Evolutionary conservation across 2,888 invertebrate genomes (phyloP), one percentile per base, ranked within the genome.

Genomic region (Scelioninae gen. 1): DNA sequence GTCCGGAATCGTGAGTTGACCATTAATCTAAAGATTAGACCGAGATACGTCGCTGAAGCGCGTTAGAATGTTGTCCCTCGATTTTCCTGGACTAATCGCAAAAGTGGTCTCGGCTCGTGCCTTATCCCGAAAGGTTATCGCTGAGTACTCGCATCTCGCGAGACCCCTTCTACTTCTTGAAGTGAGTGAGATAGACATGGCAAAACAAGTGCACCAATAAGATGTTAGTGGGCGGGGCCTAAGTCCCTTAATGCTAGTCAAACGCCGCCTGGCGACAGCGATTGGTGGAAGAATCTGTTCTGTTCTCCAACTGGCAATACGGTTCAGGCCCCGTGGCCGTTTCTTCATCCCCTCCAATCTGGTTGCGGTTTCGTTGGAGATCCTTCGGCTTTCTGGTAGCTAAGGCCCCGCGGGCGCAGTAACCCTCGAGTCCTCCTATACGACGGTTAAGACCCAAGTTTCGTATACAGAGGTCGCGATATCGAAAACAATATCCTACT

Each of bases 331-430:
- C 85, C 82, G 68, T 85, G 88, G 86, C 87, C 88, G 87, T 76
- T 82, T 87, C 89, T 85, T 13, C 0, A 23, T 7, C 34, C 34
- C 84, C 83, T 71, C 85, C 63, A 83, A 74, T 71, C 82, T 34
- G 9, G 15, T 58, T 62, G 16, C 58, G n/a, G n/a, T n/a, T n/a
- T n/a, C n/a, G n/a, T n/a, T 69, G 32, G 13, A n/a, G 43, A 43
- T 55, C 55, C 58, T 82, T 76, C 88, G 87, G 86, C 89, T 90
- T 89, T 89, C 91, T 91, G 91, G 92, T 92, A 91, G 92, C 91
- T 89, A 92, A 92, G 92, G 92, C 92, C 92, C 92, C 89, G 90
- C 92, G 91, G 92, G 92, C 92, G 89, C 92, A 92, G 92, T 92
- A 91, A 92, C 91, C 92, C 92, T 91, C 92, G 89, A 92, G 92